Evolutionary conservation across 1,140 invertebrate genomes (phyloP), one percentile per base, ranked within the genome.

Genomic region (Sycobia sp.): DNA sequence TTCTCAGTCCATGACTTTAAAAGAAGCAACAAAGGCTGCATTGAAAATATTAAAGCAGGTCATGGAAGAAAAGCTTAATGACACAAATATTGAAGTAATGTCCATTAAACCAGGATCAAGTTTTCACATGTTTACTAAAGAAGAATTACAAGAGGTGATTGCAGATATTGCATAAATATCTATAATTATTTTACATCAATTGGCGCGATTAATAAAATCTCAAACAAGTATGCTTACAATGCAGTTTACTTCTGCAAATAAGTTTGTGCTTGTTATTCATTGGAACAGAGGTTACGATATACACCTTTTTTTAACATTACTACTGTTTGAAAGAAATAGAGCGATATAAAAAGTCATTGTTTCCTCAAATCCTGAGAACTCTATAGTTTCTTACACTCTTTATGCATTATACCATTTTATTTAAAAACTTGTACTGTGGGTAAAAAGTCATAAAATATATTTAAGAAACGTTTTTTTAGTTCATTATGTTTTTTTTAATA

Each of bases 21-120:
- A 93, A 64, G 96, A 99, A 84, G 97, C 97, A 14, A 90, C 95
- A 56, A 96, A 95, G 73, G 79, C 92, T 34, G 90, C 95, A 3
- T 81, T 99, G 14, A 95, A 91, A 9, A 99, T 99, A 73, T 81
- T 99, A 2, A 99, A 99, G 76, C 97, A 99, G 84, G 97, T 99
- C 0, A 99, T 99, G 98, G 98, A 99, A 79, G 98, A 99, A 80
- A 99, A 99, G 82, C 80, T 99, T 0, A 98, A 93, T 67, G 93
- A 95, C 27, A 95, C 91, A 34, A 99, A 99, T 84, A 96, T 99
- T 47, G 98, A 99, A 85, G 92, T 99, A 34, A 94, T 96, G 73
- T 95, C 92, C 16, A 93, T 98, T 82, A 97, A 94, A 3, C 89
- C 90, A 1, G 86, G 88, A 10, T 85, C 87, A 68, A 82, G 91